Base-by-base conservation (phyloP, 1,140 invertebrate species). In the Oppia nitens region DNA sequence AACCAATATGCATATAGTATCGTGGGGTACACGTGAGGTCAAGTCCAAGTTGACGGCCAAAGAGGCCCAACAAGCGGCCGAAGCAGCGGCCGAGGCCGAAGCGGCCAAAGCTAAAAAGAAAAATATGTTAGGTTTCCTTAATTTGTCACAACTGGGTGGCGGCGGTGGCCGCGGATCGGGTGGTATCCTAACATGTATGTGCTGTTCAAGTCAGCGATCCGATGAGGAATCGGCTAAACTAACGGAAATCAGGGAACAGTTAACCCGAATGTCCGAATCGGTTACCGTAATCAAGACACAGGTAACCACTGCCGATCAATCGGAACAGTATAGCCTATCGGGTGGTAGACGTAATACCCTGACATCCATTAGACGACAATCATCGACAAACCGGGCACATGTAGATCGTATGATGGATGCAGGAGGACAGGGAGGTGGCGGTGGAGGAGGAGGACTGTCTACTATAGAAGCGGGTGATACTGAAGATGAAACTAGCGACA, bases 21-120 rank as follows among this genome's bases (percentile, higher is more conserved):
- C 92, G 0, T 98, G 94, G 95, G 95, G 95, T 68, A 97, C 95
- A 2, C 78, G 95, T 62, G 95, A 98, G 77, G 89, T 95, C 1
- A 82, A 84, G 60, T 83, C 60, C 2, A 61, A 61, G n/a, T 28
- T 51, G 23, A 25, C 49, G 6, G 50, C 59, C 64, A 50, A 60
- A 55, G 24, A 87, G 87, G 81, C 80, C 2, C 86, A 91, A 67
- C 84, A 87, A 9, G 32, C 32, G 17, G 32, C 32, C 17, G 6
- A 40, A 40, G 32, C 49, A 28, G 50, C 59, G 64, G 45, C 57
- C 53, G 24, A 87, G 87, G 81, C 80, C 2, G 87, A 91, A 67
- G 84, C 87, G 6, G 49, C 49, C 6, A 51, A 28, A 20, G 27
- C 23, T 14, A 23, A 51, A 20, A 51, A 51, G 49, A 28, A 51